A percentile compares a stretch with the other conserved stretches of the same genome.
phyloP scores from a whole-genome alignment of 53 echinoderm and acorn worm species.

The Glandiceps talaboti region DNA sequence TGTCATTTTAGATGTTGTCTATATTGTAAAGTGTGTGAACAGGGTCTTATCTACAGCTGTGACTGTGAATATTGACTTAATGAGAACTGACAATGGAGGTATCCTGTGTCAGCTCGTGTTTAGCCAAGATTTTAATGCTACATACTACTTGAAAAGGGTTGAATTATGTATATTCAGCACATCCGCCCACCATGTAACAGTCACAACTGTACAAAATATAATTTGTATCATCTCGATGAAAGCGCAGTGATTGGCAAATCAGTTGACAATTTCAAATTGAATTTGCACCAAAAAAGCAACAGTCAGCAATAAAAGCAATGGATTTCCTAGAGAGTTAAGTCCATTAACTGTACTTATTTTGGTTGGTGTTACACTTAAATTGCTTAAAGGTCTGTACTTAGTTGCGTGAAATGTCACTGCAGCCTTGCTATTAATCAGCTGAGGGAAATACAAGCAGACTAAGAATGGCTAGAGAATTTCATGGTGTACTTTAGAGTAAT shows the following conservation, averaged over 20 bases:
- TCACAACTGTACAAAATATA: neutral
- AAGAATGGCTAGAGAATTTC: neutral
- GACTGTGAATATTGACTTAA: neutral
- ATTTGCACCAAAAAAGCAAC: neutral
- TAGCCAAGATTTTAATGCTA: too few species aligned
- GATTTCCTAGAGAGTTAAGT: neutral
- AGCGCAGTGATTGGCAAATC: neutral
- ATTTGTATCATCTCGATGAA: neutral
- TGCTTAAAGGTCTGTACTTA: neutral
- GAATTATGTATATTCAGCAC: neutral
- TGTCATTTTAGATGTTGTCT: too few species aligned
- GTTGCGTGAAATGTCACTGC: neutral
- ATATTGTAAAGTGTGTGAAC: too few species aligned
- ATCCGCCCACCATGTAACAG: neutral
- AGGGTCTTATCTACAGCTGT: neutral
- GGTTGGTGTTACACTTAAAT: too few species aligned
- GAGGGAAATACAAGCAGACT: neutral
- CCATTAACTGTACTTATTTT: neutral
- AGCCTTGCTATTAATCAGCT: neutral
- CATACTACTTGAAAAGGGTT: neutral
- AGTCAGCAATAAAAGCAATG: neutral
- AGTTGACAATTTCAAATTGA: neutral
- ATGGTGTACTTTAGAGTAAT: neutral
- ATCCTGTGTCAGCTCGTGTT: too few species aligned
- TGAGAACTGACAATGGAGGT: too few species aligned